Percentiles rank a stretch among this genome's conserved stretches.
These are phyloP conservation scores for Sesia bembeciformis DNA, from an alignment of 2,888 invertebrate species.

Conservation along the genomic window DNA sequence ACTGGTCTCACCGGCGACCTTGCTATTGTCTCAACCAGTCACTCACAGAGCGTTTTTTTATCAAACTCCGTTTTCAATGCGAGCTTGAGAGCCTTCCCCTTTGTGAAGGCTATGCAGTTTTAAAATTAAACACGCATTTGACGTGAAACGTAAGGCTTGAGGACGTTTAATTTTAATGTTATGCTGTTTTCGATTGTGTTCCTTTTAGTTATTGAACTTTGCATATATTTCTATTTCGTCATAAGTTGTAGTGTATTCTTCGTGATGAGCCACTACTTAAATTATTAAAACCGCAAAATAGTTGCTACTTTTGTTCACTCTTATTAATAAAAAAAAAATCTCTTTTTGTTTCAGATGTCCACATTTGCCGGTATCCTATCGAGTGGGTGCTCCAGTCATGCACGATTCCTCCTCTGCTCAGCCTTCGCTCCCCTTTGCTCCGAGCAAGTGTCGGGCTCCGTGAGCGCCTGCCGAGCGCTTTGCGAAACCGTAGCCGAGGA, in stretches of 20 bases:
- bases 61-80: not conserved
- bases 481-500: conserved; percentile 85
- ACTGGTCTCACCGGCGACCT: conserved; percentile 36
- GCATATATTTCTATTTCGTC: too few species aligned
- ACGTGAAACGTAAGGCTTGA: too few species aligned
- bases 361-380: conserved; percentile 82
- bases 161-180: too few species aligned
- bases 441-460: conserved; percentile 87
- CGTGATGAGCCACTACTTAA: too few species aligned
- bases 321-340: conserved; percentile 11
- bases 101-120: conserved; percentile 3
- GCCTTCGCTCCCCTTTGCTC: conserved; percentile 94
- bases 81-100: conserved; percentile 15
- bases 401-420: conserved; percentile 91
- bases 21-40: conserved; percentile 33
- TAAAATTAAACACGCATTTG: not conserved
- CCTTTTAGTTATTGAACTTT: too few species aligned
- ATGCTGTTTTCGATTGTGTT: too few species aligned
- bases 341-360: conserved; percentile 76
- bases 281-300: too few species aligned
- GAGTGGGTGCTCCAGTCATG: conserved; percentile 85
- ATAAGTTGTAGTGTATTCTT: too few species aligned
- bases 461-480: conserved; percentile 89
- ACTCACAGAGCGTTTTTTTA: conserved; percentile 6
- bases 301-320: not conserved